phyloP scores from a whole-genome alignment of 2,888 invertebrate species.

The Andrena bucephala region DNA sequence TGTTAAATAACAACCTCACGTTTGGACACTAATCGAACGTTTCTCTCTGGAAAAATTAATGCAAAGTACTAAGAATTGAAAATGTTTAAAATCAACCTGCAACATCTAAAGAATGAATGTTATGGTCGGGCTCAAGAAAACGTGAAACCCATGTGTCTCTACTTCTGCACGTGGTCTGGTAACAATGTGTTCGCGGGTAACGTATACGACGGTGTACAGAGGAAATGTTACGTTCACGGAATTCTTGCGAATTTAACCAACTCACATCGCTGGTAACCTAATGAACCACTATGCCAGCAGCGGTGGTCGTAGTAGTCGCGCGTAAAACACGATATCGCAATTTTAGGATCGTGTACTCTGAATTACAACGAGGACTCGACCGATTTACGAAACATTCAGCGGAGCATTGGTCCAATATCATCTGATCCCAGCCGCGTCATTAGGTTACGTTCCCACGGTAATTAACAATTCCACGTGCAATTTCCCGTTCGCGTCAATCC shows the following conservation, averaged over 20 bases:
- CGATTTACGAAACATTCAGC: slow-evolving; percentile 40
- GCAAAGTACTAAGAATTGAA: too few species aligned
- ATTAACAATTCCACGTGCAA: slow-evolving; percentile 67
- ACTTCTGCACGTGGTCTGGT: too few species aligned
- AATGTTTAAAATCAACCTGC: too few species aligned
- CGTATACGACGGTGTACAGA: neutral
- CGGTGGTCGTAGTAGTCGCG: neutral
- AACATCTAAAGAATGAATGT: too few species aligned
- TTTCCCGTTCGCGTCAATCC: slow-evolving; percentile 56
- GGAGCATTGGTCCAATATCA: slow-evolving; percentile 49
- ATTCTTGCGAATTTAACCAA: slow-evolving; percentile 1
- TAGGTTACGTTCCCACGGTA: slow-evolving; percentile 64
- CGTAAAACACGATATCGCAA: slow-evolving; percentile 43
- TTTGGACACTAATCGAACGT: too few species aligned
- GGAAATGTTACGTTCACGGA: neutral
- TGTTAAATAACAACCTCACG: neutral
- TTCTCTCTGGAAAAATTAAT: too few species aligned
- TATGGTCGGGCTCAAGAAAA: too few species aligned
- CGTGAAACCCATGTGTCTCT: too few species aligned
- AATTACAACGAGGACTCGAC: slow-evolving; percentile 47
- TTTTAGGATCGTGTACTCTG: slow-evolving; percentile 37
- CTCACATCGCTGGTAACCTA: neutral
- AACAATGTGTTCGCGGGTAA: neutral
- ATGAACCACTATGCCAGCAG: neutral
- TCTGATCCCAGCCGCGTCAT: slow-evolving; percentile 52